Conservation (phyloP, 2,888 invertebrate genomes). For the Ophion ellenae region DNA sequence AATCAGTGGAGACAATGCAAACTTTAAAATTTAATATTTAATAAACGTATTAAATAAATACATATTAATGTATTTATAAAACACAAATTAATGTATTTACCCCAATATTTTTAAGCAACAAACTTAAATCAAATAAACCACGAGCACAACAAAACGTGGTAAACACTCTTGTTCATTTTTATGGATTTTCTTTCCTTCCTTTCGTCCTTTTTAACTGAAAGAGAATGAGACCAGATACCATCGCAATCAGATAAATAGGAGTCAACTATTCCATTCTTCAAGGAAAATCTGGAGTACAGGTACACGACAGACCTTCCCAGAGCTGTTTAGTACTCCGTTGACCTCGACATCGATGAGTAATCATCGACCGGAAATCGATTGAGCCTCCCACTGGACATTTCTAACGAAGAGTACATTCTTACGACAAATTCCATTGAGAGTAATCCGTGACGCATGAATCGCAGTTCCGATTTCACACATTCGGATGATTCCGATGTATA, state of each 20-base stretch:
- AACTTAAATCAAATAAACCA: no score
- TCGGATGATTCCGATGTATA: not conserved
- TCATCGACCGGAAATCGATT: constrained; percentile 54
- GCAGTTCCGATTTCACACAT: not conserved
- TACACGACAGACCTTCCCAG: constrained; percentile 23
- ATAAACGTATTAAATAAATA: no score
- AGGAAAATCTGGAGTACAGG: constrained; percentile 47
- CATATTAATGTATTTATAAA: no score
- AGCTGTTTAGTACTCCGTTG: constrained; percentile 27
- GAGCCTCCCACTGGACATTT: constrained; percentile 38
- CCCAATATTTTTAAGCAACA: no score
- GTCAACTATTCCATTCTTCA: constrained; percentile 24
- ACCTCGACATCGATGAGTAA: constrained; percentile 63
- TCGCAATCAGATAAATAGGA: not conserved
- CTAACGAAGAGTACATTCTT: constrained; percentile 36
- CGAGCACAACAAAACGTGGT: no score
- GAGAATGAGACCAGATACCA: no score
- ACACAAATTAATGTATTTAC: no score
- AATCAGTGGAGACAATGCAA: no score
- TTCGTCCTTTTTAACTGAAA: not conserved
- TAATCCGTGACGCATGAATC: constrained; percentile 21
- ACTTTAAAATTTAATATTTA: no score
- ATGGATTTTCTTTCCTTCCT: no score
- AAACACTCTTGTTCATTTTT: no score
- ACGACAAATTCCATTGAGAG: constrained; percentile 33